Conservation (phyloP, 2,888 invertebrate genomes). For the Trachelus stipa region DNA sequence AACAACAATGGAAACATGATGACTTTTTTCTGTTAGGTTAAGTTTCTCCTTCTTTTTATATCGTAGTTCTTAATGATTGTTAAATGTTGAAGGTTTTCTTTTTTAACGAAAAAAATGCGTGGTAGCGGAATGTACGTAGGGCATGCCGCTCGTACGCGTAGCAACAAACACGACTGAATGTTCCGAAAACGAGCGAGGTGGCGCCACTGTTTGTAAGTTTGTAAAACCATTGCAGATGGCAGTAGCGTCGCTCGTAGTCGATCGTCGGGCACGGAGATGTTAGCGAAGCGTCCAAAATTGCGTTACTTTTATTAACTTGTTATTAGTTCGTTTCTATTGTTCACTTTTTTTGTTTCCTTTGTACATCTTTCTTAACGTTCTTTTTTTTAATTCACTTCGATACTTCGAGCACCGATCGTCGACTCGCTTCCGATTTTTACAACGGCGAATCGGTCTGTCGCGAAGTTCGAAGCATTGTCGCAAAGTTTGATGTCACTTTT, state of each 20-base stretch:
- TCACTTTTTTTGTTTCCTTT: constrained; percentile 12
- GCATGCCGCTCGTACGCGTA: constrained; percentile 30
- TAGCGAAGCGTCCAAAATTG: constrained; percentile 24
- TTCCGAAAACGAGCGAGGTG: constrained; percentile 34
- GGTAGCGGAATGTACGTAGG: constrained; percentile 34
- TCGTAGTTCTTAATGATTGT: constrained; percentile 51
- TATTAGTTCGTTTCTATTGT: constrained; percentile 3
- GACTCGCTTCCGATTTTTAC: constrained; percentile 8
- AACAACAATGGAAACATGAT: constrained; percentile 21
- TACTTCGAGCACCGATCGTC: constrained; percentile 36
- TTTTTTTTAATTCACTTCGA: constrained; percentile 30
- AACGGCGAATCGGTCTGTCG: background rate
- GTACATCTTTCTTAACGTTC: constrained; percentile 38
- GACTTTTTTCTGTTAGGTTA: constrained; percentile 38
- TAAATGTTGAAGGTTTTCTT: constrained; percentile 51
- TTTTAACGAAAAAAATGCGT: constrained; percentile 20
- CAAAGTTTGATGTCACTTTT: background rate
- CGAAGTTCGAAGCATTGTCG: background rate
- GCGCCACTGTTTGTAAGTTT: constrained; percentile 2
- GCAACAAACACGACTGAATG: constrained; percentile 49
- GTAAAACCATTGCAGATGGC: background rate
- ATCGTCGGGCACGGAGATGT: constrained; percentile 6
- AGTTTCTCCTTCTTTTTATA: constrained; percentile 43
- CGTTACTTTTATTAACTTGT: constrained; percentile 16
- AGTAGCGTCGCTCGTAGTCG: background rate